phyloP scores from a whole-genome alignment of 2,797 vertebrate genomes.

The Cryptoprocta ferox region DNA sequence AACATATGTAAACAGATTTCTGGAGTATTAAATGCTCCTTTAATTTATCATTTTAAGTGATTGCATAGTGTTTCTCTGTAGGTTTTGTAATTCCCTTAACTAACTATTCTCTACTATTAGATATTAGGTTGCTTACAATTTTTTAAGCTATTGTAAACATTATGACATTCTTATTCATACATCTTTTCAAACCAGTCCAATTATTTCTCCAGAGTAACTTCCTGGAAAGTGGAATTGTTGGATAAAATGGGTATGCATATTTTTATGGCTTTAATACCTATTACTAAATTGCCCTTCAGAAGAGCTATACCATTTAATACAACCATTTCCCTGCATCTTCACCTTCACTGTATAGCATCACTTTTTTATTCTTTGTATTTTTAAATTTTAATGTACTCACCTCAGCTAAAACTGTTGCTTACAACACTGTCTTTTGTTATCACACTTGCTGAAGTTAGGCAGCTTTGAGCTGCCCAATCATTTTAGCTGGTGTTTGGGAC shows the following conservation, averaged over 20 bases:
- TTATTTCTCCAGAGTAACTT: background rate
- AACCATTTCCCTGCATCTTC: background rate
- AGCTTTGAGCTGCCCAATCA: background rate
- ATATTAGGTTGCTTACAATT: background rate
- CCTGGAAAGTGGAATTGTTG: background rate
- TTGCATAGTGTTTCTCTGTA: background rate
- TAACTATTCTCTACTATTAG: background rate
- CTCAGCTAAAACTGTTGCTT: background rate
- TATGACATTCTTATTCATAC: background rate
- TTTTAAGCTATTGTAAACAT: background rate
- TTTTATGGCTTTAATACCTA: background rate
- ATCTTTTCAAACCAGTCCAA: background rate
- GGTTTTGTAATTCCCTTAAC: background rate
- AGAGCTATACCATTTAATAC: background rate
- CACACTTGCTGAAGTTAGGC: background rate
- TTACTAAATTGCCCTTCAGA: background rate
- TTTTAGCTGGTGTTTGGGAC: background rate
- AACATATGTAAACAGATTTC: background rate
- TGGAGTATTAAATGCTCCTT: background rate
- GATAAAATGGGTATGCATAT: background rate
- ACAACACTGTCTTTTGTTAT: background rate
- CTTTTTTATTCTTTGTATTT: background rate
- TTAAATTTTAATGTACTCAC: background rate
- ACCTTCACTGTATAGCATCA: rapidly evolving
- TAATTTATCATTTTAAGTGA: background rate